Conservation (phyloP, 92 coral and sea anemone species). For the Virgularia gustaviana region DNA sequence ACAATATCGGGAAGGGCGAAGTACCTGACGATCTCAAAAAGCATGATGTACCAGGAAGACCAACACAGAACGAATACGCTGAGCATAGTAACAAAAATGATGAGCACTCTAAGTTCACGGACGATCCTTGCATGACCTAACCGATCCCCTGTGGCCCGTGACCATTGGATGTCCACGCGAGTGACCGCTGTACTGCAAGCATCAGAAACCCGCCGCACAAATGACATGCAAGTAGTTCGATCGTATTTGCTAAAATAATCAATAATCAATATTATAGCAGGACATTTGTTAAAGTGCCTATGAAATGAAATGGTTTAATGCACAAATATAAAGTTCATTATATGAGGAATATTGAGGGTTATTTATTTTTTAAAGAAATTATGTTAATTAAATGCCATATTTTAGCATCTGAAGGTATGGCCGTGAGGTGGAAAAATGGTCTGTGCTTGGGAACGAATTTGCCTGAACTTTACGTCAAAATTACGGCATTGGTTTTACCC, state of each 20-base stretch:
- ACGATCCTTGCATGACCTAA: conserved; percentile 16
- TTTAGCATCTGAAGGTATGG: too few species aligned
- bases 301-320: too few species aligned
- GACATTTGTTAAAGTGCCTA: too few species aligned
- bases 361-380: too few species aligned
- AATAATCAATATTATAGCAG: too few species aligned
- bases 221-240: not conserved
- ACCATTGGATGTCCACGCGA: conserved; percentile 7
- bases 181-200: conserved; percentile 24
- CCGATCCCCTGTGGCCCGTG: conserved; percentile 12
- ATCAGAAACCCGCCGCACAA: conserved; percentile 3
- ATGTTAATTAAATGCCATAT: too few species aligned
- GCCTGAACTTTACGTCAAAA: too few species aligned
- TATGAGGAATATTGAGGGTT: too few species aligned
- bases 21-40: not conserved
- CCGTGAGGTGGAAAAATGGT: too few species aligned
- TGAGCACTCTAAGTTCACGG: conserved; percentile 18
- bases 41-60: conserved; percentile 34
- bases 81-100: conserved; percentile 25
- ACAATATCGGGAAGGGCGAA: conserved; percentile 3
- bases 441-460: too few species aligned
- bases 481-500: too few species aligned
- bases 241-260: not conserved
- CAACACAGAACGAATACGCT: conserved; percentile 11
- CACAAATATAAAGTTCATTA: too few species aligned